Conservation (phyloP, 2,888 invertebrate genomes). For the Troides oblongomaculatus region DNA sequence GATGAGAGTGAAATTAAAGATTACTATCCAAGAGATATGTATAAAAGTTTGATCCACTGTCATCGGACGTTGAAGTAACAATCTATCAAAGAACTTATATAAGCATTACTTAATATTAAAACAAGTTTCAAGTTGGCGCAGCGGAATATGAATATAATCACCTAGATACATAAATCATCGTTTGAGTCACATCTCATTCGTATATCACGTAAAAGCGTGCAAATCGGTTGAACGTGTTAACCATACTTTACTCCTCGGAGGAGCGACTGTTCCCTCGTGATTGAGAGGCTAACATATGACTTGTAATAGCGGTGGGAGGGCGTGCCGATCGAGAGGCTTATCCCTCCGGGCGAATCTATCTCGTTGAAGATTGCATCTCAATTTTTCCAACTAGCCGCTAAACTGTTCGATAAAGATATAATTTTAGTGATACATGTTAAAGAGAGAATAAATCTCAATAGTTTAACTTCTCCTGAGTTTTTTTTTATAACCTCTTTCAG, state of each 20-base stretch:
- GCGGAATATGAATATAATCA: neutral
- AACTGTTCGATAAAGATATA: too few relatives aligned
- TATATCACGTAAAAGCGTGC: slow-evolving; percentile 43
- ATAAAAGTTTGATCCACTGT: too few relatives aligned
- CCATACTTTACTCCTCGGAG: slow-evolving; percentile 41
- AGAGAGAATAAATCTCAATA: too few relatives aligned
- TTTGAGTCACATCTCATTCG: slow-evolving; percentile 6
- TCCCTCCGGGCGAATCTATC: slow-evolving; percentile 8
- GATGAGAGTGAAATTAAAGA: too few relatives aligned
- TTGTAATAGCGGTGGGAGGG: slow-evolving; percentile 15
- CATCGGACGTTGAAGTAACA: too few relatives aligned
- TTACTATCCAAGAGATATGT: too few relatives aligned
- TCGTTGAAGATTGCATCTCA: neutral
- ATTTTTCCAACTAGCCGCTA: neutral
- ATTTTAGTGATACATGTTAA: too few relatives aligned
- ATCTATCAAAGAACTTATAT: too few relatives aligned
- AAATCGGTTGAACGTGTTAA: slow-evolving; percentile 56
- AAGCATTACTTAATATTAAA: neutral
- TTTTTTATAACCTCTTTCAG: too few relatives aligned
- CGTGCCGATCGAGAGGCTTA: slow-evolving; percentile 1
- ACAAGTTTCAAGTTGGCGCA: neutral
- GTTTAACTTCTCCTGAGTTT: too few relatives aligned
- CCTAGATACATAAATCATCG: slow-evolving; percentile 10
- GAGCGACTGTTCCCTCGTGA: slow-evolving; percentile 43
- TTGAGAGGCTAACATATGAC: slow-evolving; percentile 32